These are phyloP conservation scores for Acropternis orthonyx DNA, from an alignment of 2,797 vertebrate genomes.

Conservation along the genomic window DNA sequence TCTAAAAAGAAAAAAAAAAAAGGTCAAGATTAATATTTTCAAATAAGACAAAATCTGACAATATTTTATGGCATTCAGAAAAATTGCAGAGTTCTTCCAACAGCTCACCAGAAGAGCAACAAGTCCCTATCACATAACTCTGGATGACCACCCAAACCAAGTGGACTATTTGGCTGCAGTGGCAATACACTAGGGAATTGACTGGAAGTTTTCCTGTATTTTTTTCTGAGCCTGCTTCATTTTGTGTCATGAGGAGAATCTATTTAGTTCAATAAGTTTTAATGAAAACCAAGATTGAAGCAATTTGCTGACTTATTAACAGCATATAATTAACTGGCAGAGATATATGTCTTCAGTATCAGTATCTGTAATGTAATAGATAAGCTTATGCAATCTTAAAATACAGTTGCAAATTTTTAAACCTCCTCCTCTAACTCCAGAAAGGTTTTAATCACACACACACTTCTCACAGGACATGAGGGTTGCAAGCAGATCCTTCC, in stretches of 20 bases:
- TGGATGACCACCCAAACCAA: neutral
- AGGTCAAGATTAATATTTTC: neutral
- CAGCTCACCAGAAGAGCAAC: neutral
- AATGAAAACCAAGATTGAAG: neutral
- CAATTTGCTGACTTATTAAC: neutral
- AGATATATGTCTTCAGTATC: neutral
- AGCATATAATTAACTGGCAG: neutral
- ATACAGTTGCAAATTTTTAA: neutral
- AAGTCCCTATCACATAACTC: neutral
- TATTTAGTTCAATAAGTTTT: neutral
- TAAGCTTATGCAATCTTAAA: neutral
- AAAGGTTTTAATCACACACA: neutral
- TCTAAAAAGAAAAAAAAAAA: neutral
- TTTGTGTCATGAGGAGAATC: neutral
- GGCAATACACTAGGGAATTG: neutral
- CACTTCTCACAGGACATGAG: neutral
- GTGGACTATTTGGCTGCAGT: neutral
- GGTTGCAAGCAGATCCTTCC: neutral
- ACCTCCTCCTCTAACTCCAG: neutral
- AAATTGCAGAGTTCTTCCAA: neutral
- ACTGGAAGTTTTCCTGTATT: neutral
- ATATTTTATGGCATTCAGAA: neutral
- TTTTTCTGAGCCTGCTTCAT: neutral
- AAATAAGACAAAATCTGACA: neutral
- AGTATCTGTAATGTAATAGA: neutral